A percentile compares a stretch with the other conserved stretches of the same genome.
Conservation (phyloP, 2,888 invertebrate species). For the Pseudococcus viburni region DNA sequence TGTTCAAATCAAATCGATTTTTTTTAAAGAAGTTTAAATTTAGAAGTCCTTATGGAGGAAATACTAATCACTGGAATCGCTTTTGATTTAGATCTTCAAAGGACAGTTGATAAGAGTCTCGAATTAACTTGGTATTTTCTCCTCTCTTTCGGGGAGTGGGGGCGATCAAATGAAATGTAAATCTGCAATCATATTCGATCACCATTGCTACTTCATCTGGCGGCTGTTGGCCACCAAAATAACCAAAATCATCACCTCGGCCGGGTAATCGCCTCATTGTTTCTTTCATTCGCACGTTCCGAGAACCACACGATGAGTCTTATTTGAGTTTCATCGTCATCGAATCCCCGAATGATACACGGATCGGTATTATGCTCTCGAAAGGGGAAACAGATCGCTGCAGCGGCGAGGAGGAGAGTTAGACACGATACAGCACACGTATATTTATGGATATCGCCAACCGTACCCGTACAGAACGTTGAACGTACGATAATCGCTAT, state of each 20-base stretch:
- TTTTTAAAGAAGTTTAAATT: too few species aligned
- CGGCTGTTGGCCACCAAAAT: not conserved
- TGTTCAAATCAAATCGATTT: too few species aligned
- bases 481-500: not conserved
- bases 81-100: too few species aligned
- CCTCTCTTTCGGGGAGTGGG: too few species aligned
- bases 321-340: not conserved
- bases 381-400: not conserved
- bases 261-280: not conserved
- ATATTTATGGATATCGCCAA: constrained; percentile 20
- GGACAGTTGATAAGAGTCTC: too few species aligned
- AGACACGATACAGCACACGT: not conserved
- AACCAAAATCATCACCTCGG: not conserved
- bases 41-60: too few species aligned
- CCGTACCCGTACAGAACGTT: not conserved
- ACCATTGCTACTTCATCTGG: not conserved
- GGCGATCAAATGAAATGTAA: too few species aligned
- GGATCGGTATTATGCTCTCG: not conserved
- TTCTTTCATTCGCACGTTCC: not conserved
- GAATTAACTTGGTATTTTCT: too few species aligned
- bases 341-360: not conserved
- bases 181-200: too few species aligned
- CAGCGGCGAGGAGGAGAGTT: not conserved
- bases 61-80: too few species aligned
- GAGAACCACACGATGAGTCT: not conserved